Percentiles rank a stretch among this genome's conserved stretches.
Conservation (phyloP, 2,888 invertebrate species). For the Apodemia zela region DNA sequence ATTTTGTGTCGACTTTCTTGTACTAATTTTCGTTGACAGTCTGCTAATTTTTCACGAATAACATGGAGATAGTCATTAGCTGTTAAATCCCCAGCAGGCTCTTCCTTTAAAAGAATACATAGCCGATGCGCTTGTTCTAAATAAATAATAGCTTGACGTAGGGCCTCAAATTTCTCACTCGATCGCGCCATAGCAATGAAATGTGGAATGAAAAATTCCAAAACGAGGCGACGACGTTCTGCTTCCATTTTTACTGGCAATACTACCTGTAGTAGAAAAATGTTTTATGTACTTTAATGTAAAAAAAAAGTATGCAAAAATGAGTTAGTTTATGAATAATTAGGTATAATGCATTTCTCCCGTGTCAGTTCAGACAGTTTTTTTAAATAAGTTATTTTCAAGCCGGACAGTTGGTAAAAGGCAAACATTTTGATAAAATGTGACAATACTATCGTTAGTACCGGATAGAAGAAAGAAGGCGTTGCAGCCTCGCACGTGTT, state of each 20-base stretch:
- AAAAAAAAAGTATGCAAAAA: no score
- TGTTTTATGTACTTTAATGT: no score
- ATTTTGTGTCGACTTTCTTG: constrained; percentile 62
- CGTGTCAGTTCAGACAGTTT: no score
- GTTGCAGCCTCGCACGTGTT: no score
- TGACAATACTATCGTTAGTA: no score
- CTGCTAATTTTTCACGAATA: constrained; percentile 74
- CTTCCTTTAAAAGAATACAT: constrained; percentile 80
- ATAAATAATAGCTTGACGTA: constrained; percentile 83
- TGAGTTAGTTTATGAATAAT: no score
- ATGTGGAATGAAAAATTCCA: constrained; percentile 86
- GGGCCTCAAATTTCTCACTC: constrained; percentile 81
- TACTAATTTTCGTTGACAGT: constrained; percentile 65
- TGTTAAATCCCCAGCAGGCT: constrained; percentile 74
- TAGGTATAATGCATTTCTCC: no score
- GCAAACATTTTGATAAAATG: no score
- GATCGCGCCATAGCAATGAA: constrained; percentile 85
- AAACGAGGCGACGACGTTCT: constrained; percentile 80
- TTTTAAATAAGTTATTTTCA: no score
- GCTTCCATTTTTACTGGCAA: constrained; percentile 74
- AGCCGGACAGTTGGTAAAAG: background rate
- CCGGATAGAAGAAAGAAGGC: no score
- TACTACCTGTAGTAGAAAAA: constrained; percentile 61
- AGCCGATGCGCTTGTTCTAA: constrained; percentile 86
- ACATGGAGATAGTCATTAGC: constrained; percentile 77